phyloP scores from a whole-genome alignment of 1,140 invertebrate genomes.

The Copidosoma floridanum region DNA sequence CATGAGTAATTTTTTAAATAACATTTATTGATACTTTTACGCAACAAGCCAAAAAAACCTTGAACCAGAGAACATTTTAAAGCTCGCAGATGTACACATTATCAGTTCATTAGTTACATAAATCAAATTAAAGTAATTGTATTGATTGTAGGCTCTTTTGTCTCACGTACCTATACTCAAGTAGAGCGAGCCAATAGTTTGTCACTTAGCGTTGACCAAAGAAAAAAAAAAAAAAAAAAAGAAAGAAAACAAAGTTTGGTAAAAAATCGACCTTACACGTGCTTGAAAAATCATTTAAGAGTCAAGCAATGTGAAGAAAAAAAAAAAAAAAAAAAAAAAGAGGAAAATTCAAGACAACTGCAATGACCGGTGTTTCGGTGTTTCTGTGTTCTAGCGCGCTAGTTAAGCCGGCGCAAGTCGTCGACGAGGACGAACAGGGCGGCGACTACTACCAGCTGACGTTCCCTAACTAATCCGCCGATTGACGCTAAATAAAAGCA shows the following conservation, averaged over 20 bases:
- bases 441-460: slow-evolving; percentile 58
- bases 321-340: slow-evolving; percentile 16
- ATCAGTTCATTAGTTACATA: no score
- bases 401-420: slow-evolving; percentile 52
- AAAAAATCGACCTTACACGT: not conserved
- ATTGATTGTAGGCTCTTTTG: slow-evolving; percentile 11
- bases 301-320: not conserved
- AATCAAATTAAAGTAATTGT: slow-evolving; percentile 1
- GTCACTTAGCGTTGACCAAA: not conserved
- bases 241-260: not conserved
- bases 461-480: slow-evolving; percentile 46
- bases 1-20: no score
- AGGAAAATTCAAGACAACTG: no score
- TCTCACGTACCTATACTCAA: no score
- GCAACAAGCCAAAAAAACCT: no score
- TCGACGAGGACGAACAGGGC: slow-evolving; percentile 51
- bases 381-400: slow-evolving; percentile 56
- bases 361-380: slow-evolving; percentile 43
- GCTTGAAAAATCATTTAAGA: slow-evolving; percentile 2
- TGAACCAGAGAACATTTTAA: no score
- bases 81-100: no score
- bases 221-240: not conserved
- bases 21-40: no score
- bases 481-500: not conserved
- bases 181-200: not conserved